These are phyloP conservation scores for Acanthosoma haemorrhoidale DNA, from an alignment of 2,888 invertebrate species.

Conservation along the genomic window DNA sequence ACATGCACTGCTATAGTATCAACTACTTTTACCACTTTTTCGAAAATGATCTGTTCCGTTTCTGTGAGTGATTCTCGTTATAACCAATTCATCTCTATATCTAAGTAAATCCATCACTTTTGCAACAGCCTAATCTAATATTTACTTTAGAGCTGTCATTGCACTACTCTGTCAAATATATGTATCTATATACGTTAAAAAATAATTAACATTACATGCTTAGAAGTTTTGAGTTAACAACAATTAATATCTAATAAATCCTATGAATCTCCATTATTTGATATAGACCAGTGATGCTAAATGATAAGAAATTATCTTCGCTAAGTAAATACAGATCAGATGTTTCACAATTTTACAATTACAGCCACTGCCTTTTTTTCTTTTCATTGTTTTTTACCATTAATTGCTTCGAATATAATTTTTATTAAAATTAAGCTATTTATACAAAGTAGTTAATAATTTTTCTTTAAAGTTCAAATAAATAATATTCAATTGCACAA, in stretches of 20 bases:
- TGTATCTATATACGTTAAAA: neutral
- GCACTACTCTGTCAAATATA: neutral
- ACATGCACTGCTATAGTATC: neutral
- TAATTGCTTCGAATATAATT: neutral
- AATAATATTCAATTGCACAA: no score
- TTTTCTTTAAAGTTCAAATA: neutral
- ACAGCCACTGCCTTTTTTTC: neutral
- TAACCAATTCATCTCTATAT: constrained; percentile 21
- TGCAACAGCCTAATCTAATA: neutral
- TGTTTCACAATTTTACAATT: neutral
- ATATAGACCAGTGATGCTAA: neutral
- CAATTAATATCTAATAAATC: neutral
- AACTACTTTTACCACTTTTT: neutral
- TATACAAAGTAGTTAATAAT: neutral
- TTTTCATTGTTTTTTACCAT: neutral
- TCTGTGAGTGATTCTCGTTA: constrained; percentile 18
- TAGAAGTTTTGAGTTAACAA: neutral
- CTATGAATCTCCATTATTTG: neutral
- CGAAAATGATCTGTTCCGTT: constrained; percentile 4
- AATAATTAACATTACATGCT: neutral
- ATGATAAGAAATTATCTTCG: constrained; percentile 24
- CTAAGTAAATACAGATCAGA: constrained; percentile 27
- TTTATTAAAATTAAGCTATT: neutral
- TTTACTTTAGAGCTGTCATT: neutral
- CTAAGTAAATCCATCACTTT: constrained; percentile 25